These are phyloP conservation scores for Prunella himalayana DNA, from an alignment of 2,113 vertebrate species.

Conservation along the genomic window DNA sequence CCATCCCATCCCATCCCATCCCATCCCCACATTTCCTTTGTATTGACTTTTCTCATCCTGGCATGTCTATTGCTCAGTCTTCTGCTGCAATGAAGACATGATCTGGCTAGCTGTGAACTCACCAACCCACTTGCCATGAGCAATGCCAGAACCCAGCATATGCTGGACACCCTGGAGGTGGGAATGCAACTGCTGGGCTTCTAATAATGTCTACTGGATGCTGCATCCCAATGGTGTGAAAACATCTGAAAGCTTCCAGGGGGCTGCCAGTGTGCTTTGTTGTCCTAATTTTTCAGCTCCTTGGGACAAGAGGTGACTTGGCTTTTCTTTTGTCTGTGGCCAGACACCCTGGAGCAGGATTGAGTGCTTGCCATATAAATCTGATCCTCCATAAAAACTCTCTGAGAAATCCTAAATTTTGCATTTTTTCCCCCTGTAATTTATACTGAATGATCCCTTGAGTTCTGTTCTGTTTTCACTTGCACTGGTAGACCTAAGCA, in stretches of 20 bases:
- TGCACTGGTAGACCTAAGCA: not conserved
- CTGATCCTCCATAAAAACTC: not conserved
- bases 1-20: no score
- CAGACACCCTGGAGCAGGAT: not conserved
- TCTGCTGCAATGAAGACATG: not conserved
- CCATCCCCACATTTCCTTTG: no score
- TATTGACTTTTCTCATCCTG: no score
- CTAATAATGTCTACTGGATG: not conserved
- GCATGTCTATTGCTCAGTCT: not conserved
- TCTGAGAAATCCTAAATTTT: not conserved
- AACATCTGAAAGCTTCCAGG: not conserved
- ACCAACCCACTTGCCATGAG: not conserved
- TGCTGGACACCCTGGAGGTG: not conserved
- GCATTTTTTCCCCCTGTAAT: accelerated
- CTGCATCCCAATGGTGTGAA: not conserved
- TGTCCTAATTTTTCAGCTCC: not conserved
- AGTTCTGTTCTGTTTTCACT: not conserved
- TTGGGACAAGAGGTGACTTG: not conserved
- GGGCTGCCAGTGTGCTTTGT: not conserved
- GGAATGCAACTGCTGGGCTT: not conserved
- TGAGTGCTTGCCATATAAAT: not conserved
- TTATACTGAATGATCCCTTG: not conserved
- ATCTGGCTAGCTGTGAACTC: not conserved
- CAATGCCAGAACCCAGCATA: not conserved
- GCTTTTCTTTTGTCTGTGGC: not conserved